Percentiles rank a stretch among this genome's conserved stretches.
Conservation (phyloP, 2,113 vertebrate species). For the Arothron firmamentum region DNA sequence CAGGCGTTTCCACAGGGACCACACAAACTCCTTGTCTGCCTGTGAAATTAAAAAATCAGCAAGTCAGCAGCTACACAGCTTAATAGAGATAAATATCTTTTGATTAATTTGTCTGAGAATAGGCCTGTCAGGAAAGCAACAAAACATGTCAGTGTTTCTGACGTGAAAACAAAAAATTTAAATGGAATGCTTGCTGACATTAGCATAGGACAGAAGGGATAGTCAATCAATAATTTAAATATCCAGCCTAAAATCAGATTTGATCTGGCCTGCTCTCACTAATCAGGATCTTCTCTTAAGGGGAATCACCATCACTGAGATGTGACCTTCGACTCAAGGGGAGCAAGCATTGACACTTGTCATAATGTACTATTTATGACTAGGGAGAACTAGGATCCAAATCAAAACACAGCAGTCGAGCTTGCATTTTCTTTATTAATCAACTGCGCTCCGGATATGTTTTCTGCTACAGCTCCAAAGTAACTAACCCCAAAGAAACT, state of each 20-base stretch:
- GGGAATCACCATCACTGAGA: conserved; percentile 51
- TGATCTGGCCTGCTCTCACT: conserved; percentile 60
- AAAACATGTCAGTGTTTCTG: conserved; percentile 24
- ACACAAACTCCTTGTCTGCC: conserved; percentile 97
- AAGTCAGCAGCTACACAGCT: conserved; percentile 26
- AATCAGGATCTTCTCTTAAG: conserved; percentile 56
- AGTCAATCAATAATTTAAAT: conserved; percentile 69
- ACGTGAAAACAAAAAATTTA: conserved; percentile 41
- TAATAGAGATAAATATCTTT: conserved; percentile 30
- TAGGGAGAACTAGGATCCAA: conserved; percentile 56
- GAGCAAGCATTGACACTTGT: conserved; percentile 72
- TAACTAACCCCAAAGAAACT: conserved; percentile 68
- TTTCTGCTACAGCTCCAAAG: conserved; percentile 61
- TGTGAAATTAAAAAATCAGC: conserved; percentile 62
- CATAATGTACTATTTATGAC: conserved; percentile 74
- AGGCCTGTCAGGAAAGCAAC: conserved; percentile 15
- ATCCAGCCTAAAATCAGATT: conserved; percentile 65
- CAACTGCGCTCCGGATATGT: conserved; percentile 57
- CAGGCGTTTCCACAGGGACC: conserved; percentile 91
- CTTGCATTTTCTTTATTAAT: conserved; percentile 68
- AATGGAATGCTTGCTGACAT: conserved; percentile 52
- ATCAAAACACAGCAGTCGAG: conserved; percentile 66
- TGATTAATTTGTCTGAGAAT: conserved; percentile 24
- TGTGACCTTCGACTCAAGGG: conserved; percentile 74
- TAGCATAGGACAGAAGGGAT: conserved; percentile 58